Percentiles rank a stretch among this genome's conserved stretches.
These are phyloP conservation scores for Melipona quadrifasciata DNA, from an alignment of 1,140 invertebrate species.

Conservation along the genomic window DNA sequence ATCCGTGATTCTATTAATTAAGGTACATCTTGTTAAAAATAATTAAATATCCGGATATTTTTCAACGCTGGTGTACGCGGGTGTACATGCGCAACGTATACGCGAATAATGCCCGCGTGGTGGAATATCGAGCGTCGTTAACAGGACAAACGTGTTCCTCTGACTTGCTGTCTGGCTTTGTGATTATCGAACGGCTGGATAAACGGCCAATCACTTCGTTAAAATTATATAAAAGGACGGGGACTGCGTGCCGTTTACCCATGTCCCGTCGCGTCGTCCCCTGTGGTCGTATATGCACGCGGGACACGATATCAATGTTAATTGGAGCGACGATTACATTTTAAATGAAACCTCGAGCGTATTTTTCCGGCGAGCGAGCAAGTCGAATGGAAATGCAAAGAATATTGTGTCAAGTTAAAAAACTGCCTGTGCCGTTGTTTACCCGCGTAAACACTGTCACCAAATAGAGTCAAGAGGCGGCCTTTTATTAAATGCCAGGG, in stretches of 20 bases:
- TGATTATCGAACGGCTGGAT: slow-evolving; percentile 28
- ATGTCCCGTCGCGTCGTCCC: background rate
- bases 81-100: background rate
- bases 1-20: background rate
- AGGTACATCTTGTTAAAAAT: background rate
- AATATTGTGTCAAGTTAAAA: slow-evolving; percentile 9
- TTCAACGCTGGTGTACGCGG: background rate
- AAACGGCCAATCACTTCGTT: slow-evolving; percentile 36
- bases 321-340: slow-evolving; percentile 47
- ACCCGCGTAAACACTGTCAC: background rate
- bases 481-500: slow-evolving; percentile 15
- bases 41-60: background rate
- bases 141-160: slow-evolving; percentile 12
- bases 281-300: background rate
- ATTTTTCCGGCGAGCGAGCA: slow-evolving; percentile 25
- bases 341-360: slow-evolving; percentile 39
- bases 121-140: background rate
- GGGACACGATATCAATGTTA: slow-evolving; percentile 35
- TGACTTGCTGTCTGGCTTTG: slow-evolving; percentile 18
- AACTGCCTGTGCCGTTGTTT: background rate
- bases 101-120: background rate
- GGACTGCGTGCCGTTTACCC: background rate
- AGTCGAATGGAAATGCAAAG: slow-evolving; percentile 15
- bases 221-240: slow-evolving; percentile 45
- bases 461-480: slow-evolving; percentile 17